A percentile compares a stretch with the other conserved stretches of the same genome.
Evolutionary conservation across 2,888 invertebrate species (phyloP).

Genomic region (Eupithecia subumbrata): DNA sequence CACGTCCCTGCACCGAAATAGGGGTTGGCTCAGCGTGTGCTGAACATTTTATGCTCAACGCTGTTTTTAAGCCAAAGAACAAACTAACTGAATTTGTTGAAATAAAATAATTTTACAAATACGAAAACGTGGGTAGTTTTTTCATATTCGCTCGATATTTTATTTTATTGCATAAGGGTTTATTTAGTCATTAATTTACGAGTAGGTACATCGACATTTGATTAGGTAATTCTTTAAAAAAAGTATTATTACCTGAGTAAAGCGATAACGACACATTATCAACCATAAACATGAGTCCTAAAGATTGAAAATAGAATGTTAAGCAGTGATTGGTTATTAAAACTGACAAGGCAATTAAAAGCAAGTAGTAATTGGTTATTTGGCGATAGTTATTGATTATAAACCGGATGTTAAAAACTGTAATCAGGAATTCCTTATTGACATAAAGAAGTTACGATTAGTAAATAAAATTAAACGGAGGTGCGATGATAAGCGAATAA

Average conservation of each 20-base stretch:
- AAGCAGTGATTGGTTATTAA: constrained; percentile 3
- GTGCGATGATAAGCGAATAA: background rate
- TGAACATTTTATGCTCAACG: too few species aligned
- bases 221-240: background rate
- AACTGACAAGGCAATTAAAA: constrained; percentile 15
- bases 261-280: background rate
- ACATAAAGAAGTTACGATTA: background rate
- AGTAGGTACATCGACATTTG: background rate
- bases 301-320: constrained; percentile 1
- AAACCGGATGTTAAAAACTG: background rate
- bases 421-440: constrained; percentile 13
- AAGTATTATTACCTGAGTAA: background rate
- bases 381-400: constrained; percentile 12
- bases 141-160: too few species aligned
- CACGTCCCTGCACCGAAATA: too few species aligned
- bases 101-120: background rate
- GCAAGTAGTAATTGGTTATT: constrained; percentile 10
- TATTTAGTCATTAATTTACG: background rate
- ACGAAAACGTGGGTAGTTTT: background rate
- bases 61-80: too few species aligned
- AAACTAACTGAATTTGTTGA: too few species aligned
- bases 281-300: background rate
- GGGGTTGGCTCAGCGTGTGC: too few species aligned
- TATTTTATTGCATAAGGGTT: too few species aligned
- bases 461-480: background rate